Conservation (phyloP, 1,140 invertebrate genomes). For the Drosophila hydei region DNA sequence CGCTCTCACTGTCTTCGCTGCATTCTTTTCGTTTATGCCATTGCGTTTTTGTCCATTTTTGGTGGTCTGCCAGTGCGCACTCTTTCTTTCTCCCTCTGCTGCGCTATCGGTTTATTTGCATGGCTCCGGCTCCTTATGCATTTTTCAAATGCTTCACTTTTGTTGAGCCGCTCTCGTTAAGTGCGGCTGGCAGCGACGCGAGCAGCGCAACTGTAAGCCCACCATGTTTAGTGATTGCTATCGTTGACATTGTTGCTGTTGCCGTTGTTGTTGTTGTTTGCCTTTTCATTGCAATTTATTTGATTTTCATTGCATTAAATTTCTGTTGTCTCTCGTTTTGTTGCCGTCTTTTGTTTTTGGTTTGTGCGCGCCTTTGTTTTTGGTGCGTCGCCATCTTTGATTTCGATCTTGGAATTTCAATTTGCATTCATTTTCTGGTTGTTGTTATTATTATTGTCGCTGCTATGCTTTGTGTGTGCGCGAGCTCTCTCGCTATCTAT, state of each 20-base stretch:
- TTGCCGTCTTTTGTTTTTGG: slow-evolving; percentile 43
- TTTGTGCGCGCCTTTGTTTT: slow-evolving; percentile 50
- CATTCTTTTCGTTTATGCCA: slow-evolving; percentile 23
- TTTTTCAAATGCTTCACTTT: slow-evolving; percentile 75
- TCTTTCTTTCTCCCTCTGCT: neutral
- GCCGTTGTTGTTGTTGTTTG: slow-evolving; percentile 30
- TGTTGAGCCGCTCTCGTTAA: slow-evolving; percentile 35
- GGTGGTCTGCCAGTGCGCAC: slow-evolving; percentile 2
- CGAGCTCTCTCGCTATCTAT: neutral
- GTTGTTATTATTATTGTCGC: slow-evolving; percentile 7
- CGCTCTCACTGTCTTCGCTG: slow-evolving; percentile 5
- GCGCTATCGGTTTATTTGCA: slow-evolving; percentile 55
- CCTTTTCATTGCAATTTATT: slow-evolving; percentile 77
- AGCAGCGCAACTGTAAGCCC: slow-evolving; percentile 38
- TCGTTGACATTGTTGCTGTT: slow-evolving; percentile 71
- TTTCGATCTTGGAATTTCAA: slow-evolving; percentile 77
- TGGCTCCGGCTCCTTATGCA: slow-evolving; percentile 62
- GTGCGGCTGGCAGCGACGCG: slow-evolving; percentile 11
- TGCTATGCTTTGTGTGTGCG: neutral
- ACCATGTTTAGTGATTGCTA: slow-evolving; percentile 76
- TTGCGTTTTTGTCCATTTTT: slow-evolving; percentile 57
- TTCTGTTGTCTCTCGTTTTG: slow-evolving; percentile 39
- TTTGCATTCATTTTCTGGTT: slow-evolving; percentile 56
- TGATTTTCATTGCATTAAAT: slow-evolving; percentile 81
- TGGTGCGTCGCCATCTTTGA: slow-evolving; percentile 48